Percentiles rank a stretch among this genome's conserved stretches.
phyloP scores from a whole-genome alignment of 2,797 vertebrate species.

The Sphenopsis melanotis region DNA sequence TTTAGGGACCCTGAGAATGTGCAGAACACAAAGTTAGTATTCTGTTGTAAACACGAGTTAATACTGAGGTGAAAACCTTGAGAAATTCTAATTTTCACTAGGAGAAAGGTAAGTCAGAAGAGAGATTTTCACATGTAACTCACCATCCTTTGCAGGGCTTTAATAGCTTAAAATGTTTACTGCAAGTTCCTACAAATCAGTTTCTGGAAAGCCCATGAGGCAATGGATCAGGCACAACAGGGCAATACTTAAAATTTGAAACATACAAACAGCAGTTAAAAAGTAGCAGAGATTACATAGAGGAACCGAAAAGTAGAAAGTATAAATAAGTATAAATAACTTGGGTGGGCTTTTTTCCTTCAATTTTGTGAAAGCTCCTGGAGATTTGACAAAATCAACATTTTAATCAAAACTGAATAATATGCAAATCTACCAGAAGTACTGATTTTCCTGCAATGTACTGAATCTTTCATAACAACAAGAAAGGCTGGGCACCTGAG shows the following conservation, averaged over 20 bases:
- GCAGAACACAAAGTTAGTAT: neutral
- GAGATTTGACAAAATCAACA: neutral
- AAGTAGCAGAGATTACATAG: neutral
- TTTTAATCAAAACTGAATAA: neutral
- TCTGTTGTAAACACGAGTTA: neutral
- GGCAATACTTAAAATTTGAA: neutral
- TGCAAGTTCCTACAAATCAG: neutral
- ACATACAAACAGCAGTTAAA: neutral
- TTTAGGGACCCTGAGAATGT: neutral
- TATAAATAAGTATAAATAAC: neutral
- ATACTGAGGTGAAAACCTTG: neutral
- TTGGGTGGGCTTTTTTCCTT: accelerated
- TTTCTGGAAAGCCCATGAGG: neutral
- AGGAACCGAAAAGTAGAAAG: neutral
- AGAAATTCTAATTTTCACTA: neutral
- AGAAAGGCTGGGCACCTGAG: neutral
- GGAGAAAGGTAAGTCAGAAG: neutral
- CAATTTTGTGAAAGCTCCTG: neutral
- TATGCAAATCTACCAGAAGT: neutral
- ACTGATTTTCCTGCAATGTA: neutral
- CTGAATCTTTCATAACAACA: neutral
- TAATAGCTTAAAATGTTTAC: neutral
- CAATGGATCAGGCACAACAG: neutral
- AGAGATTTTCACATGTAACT: neutral
- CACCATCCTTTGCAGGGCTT: neutral